Base-by-base conservation (phyloP, 2,113 vertebrate species). In the Trichechus manatus region DNA sequence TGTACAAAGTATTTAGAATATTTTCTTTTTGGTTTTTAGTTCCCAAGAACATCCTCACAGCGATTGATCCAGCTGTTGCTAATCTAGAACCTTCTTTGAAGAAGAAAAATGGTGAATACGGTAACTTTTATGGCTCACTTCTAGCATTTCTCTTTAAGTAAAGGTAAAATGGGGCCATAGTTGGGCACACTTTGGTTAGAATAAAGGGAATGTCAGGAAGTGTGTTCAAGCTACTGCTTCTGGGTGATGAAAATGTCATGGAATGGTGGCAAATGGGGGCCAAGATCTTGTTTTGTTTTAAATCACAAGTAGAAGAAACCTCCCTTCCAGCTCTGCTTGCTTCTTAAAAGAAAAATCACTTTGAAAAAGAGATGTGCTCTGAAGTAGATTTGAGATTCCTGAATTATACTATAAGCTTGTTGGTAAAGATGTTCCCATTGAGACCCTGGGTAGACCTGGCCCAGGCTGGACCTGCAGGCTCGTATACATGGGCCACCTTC, bases 31-130 rank as follows among this genome's bases (percentile, higher is more conserved):
- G 97, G 50, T 94, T 98, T 98, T 93, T 95, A 99, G 99, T 99
- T 98, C 99, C 99, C 92, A 98, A 98, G 97, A 96, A 98, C 89
- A 98, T 99, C 82, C 98, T 99, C 93, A 93, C 94, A 0, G 99
- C 98, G 44, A 97, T 99, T 44, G 98, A 99, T 64, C 92, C 99
- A 42, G 75, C 90, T 39, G 27, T 98, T 87, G 96, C 97, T 7
- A 39, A 97, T 42, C 91, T 87, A 63, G 96, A 97, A 29, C 97
- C 99, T 93, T 97, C 98, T 1, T 6, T 91, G 97, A 98, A 97
- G 81, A 97, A 98, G 97, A 97, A 98, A 0, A 79, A 98, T 33
- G 90, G 97, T 92, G 97, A 0, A 96, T 97, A 97, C 50, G 98
- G 98, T 98, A 97, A 98, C 74, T 92, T 92, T 87, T 74, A 59